Evolutionary conservation across 64 coral and sea anemone genomes (phyloP), one percentile per base, ranked within the genome.

Genomic region (Porites australiensis): DNA sequence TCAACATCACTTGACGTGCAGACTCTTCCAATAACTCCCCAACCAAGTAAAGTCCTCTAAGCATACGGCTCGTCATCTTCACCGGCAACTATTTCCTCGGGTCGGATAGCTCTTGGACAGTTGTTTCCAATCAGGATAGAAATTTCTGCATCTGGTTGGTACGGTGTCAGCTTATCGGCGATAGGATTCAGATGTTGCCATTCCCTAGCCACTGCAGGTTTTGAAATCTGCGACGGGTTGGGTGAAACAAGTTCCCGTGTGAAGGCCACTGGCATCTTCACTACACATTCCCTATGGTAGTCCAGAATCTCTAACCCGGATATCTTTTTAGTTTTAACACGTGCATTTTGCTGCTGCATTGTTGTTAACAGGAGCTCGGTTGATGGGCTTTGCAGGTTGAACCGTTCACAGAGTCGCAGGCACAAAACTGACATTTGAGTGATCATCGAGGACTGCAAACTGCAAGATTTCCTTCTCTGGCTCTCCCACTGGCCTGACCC

Each of bases 201-300:
- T 11, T 58, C 51, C 4, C 71, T 20, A 50, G 18, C 86, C 55
- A 69, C 65, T 69, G 74, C 86, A 69, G 86, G 70, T 70, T 62
- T 64, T 47, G 88, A 57, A 68, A 89, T 79, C 75, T 89, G 88
- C 79, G 74, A 77, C 49, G 57, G 70, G 48, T 77, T 63, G 11
- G 88, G 27, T 61, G 94, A 53, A 8, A 94, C 89, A 45, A 48
- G 61, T 44, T 90, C 71, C 61, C 87, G 27, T 22, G 19, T 63
- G 72, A 84, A 95, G 37, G 86, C 21, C 82, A 80, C 86, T 13
- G 94, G 94, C 67, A 95, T n/a, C 82, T 91, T 77, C 49, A 91
- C 51, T 48, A 19, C 19, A 73, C 86, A 73, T 63, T 90, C 43
- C 20, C 64, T 65, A 37, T 66, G 72, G 82, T 95, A 91, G 68